Conservation (phyloP, 2,888 invertebrate genomes). For the Amblyjoppa fuscipennis region DNA sequence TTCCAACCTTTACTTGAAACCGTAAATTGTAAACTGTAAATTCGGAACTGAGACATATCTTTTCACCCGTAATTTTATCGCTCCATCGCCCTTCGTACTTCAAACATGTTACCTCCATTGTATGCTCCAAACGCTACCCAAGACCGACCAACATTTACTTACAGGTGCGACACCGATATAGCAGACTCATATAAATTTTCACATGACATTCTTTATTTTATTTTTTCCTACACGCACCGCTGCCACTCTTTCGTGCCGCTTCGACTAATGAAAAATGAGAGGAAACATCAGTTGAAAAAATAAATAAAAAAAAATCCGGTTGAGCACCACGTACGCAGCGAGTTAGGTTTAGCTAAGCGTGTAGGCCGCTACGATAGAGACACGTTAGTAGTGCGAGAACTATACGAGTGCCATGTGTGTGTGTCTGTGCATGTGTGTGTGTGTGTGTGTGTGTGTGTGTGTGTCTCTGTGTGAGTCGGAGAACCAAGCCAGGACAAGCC, state of each 20-base stretch:
- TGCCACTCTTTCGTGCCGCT: neutral
- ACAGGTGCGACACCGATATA: too few species aligned
- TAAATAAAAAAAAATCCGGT: slow-evolving; percentile 32
- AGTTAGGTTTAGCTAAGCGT: slow-evolving; percentile 75
- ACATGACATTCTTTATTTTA: too few species aligned
- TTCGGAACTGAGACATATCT: too few species aligned
- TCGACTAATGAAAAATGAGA: neutral
- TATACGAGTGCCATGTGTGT: slow-evolving; percentile 5
- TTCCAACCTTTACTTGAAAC: too few species aligned
- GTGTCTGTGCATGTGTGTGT: neutral
- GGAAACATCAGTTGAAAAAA: neutral
- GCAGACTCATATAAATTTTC: too few species aligned
- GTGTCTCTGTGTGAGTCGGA: slow-evolving; percentile 57
- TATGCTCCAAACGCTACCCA: too few species aligned
- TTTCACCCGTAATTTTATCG: too few species aligned
- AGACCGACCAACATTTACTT: too few species aligned
- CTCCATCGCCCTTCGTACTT: too few species aligned
- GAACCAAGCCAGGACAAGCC: slow-evolving; percentile 73
- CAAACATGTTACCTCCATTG: too few species aligned
- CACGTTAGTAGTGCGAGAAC: slow-evolving; percentile 65
- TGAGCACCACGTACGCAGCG: slow-evolving; percentile 75
- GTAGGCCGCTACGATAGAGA: slow-evolving; percentile 67
- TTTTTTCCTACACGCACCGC: too few species aligned
- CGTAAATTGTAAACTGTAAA: too few species aligned
- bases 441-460: slow-evolving; percentile 15